Conservation (phyloP, 2,888 invertebrate genomes). For the Oligia latruncula region DNA sequence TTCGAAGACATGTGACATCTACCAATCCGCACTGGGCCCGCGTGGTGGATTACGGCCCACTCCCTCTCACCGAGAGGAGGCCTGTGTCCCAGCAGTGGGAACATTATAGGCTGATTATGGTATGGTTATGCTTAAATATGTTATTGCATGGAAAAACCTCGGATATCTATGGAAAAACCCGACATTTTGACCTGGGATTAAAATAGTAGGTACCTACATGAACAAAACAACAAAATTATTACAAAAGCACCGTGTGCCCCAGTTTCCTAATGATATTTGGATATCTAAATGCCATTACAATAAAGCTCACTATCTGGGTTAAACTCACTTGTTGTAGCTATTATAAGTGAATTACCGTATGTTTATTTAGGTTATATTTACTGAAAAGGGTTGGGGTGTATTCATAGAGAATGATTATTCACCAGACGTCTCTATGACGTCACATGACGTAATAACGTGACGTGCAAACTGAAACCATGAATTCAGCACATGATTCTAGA, state of each 20-base stretch:
- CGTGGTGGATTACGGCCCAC: too few species aligned
- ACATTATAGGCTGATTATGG: too few species aligned
- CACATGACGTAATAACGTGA: too few species aligned
- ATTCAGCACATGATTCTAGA: too few species aligned
- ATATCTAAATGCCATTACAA: slow-evolving; percentile 24
- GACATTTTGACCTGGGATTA: background rate
- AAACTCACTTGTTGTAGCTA: slow-evolving; percentile 10
- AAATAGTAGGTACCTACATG: background rate
- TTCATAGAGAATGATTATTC: background rate
- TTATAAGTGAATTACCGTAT: slow-evolving; percentile 2
- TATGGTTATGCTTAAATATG: too few species aligned
- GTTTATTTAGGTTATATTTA: background rate
- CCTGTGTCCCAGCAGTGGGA: too few species aligned
- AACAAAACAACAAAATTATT: slow-evolving; percentile 19
- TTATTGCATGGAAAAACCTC: too few species aligned
- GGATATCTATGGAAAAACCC: background rate
- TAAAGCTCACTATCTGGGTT: slow-evolving; percentile 22
- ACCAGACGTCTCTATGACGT: too few species aligned
- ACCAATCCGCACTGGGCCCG: too few species aligned
- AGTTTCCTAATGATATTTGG: slow-evolving; percentile 34
- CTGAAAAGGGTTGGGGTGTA: background rate
- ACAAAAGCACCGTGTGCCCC: background rate
- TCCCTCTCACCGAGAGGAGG: too few species aligned
- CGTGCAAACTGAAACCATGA: too few species aligned
- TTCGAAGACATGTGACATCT: too few species aligned